Base-by-base conservation (phyloP, 1,140 invertebrate species). In the Potamilus streckersoni region DNA sequence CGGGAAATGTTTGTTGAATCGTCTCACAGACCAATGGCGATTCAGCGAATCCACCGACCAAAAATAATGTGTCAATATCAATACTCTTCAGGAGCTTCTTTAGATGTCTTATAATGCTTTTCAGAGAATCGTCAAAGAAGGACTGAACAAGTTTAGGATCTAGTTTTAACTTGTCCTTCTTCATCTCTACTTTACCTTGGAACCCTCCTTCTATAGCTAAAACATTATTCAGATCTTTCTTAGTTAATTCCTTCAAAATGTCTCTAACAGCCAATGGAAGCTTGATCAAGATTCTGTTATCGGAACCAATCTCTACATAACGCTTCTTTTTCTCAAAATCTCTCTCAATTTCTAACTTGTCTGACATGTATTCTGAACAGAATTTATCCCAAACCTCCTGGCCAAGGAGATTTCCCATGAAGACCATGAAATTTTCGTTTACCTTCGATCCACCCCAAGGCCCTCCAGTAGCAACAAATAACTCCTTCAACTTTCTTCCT, bases 241-340 rank as follows among this genome's bases (percentile, higher is more conserved):
- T 65, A n/a, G 72, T 74, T 23, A 67, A 67, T 67, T 61, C 23
- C 20, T 67, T 67, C 8, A 74, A 31, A 31, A 68, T 16, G 17
- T 56, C 56, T 59, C 65, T 15, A 6, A 74, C 57, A 1, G 27
- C 72, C 2, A 58, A 58, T 12, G 72, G 72, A 31, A 74, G 38
- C 31, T 67, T 74, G 56, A 74, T 63, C 20, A 65, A 58, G 16
- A 67, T 55, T 20, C 59, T 57, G 60, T 74, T 65, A 38, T 60
- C 61, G 13, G 64, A 59, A 20, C 68, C 72, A 6, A 38, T 20
- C 8, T 27, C 38, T 15, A 74, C 31, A 60, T 74, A 67, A 0
- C 64, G n/a, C 58, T 78, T 78, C 27, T 73, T 73, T 16, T 38
- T 31, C 38, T 78, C 76, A 70, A 78, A 78, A 60, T 49, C 12